Percentiles rank a stretch among this genome's conserved stretches.
Conservation (phyloP, 1,140 invertebrate species). For the Zaprionus africanus region DNA sequence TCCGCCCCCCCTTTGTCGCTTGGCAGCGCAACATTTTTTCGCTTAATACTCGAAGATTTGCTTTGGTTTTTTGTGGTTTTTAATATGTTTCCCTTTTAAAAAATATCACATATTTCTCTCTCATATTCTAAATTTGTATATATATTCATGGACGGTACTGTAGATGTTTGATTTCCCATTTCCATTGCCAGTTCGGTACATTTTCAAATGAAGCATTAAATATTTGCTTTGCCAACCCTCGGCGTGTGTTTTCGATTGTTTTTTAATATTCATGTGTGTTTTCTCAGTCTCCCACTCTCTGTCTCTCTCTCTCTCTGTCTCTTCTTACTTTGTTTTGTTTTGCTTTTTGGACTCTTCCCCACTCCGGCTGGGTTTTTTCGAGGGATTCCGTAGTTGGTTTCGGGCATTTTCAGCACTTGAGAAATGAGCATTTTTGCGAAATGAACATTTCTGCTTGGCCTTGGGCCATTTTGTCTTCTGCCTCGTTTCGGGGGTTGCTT, state of each 20-base stretch:
- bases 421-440: constrained; percentile 77
- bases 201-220: constrained; percentile 77
- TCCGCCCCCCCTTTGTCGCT: neutral
- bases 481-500: constrained; percentile 26
- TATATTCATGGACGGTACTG: constrained; percentile 45
- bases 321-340: constrained; percentile 1
- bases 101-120: constrained; percentile 13
- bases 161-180: constrained; percentile 62
- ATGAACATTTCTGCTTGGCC: constrained; percentile 78
- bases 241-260: constrained; percentile 78
- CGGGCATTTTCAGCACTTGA: constrained; percentile 67
- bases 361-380: neutral
- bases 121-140: constrained; percentile 33
- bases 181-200: constrained; percentile 34
- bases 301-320: neutral
- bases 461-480: constrained; percentile 41
- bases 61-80: constrained; percentile 66
- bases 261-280: constrained; percentile 72
- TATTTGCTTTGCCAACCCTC: constrained; percentile 71
- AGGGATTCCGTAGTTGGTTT: constrained; percentile 29
- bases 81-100: constrained; percentile 55
- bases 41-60: neutral
- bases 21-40: neutral
- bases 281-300: neutral
- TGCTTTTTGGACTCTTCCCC: constrained; percentile 1